These are phyloP conservation scores for Aplochiton taeniatus DNA, from an alignment of 2,797 vertebrate genomes.

Conservation along the genomic window DNA sequence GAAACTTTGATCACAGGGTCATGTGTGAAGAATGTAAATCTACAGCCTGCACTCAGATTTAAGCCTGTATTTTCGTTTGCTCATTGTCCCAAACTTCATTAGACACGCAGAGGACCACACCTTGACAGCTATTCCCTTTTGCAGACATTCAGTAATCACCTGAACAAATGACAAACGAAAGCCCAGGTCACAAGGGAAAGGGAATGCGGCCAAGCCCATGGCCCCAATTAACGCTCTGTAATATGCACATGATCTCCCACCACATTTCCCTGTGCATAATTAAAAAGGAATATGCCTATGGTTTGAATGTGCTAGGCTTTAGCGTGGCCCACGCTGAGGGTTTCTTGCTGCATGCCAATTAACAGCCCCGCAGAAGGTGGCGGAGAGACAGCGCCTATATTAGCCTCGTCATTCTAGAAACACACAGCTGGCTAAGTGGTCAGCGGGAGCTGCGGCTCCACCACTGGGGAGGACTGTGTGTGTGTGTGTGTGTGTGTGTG, in stretches of 20 bases:
- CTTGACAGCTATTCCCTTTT: no score
- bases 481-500: conserved; percentile 5
- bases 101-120: no score
- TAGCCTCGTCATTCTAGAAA: background rate
- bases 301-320: background rate
- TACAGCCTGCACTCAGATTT: no score
- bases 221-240: conserved; percentile 15
- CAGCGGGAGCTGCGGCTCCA: background rate
- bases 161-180: background rate
- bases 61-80: no score
- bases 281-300: conserved; percentile 7
- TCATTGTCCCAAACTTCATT: no score
- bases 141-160: background rate
- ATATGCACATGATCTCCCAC: conserved; percentile 13
- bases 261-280: conserved; percentile 10
- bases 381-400: background rate
- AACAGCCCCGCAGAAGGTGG: background rate
- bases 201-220: background rate
- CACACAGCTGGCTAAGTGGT: background rate
- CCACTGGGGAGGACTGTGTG: background rate
- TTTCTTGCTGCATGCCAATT: conserved; percentile 5
- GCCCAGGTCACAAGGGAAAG: background rate
- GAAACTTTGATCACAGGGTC: background rate
- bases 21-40: background rate
- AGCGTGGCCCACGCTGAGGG: conserved; percentile 3